Conservation (phyloP, 2,797 vertebrate genomes). For the Poecilia picta region DNA sequence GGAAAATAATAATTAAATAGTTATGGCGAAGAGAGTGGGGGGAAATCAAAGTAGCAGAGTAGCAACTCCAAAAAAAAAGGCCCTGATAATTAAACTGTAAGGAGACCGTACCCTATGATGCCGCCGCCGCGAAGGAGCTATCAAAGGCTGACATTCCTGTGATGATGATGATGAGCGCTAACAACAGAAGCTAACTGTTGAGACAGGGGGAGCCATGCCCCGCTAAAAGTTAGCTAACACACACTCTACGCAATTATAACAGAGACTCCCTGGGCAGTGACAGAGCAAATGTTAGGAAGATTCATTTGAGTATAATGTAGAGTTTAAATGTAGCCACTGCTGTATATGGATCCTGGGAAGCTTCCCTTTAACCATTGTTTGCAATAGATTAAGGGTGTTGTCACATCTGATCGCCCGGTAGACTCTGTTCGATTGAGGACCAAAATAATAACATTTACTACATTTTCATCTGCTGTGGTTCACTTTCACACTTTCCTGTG, state of each 20-base stretch:
- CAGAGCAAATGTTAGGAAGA: slow-evolving; percentile 4
- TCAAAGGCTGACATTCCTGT: slow-evolving; percentile 61
- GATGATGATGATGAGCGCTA: slow-evolving; percentile 61
- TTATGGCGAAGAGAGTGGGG: not conserved
- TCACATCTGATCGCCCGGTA: too few relatives aligned
- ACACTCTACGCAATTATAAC: slow-evolving; percentile 9
- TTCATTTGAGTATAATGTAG: not conserved
- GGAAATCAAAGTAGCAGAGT: slow-evolving; percentile 52
- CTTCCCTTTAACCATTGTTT: slow-evolving; percentile 52
- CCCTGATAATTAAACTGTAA: slow-evolving; percentile 67
- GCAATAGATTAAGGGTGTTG: slow-evolving; percentile 63
- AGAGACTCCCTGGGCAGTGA: not conserved
- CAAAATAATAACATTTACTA: too few relatives aligned
- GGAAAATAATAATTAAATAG: not conserved
- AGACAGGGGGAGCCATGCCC: slow-evolving; percentile 19
- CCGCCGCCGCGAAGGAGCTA: slow-evolving; percentile 37
- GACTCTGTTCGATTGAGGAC: too few relatives aligned
- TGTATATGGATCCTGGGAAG: slow-evolving; percentile 33
- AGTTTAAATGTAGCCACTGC: slow-evolving; percentile 18
- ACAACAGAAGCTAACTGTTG: slow-evolving; percentile 42
- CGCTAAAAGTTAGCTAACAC: slow-evolving; percentile 3
- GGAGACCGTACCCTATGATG: slow-evolving; percentile 24
- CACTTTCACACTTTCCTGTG: too few relatives aligned
- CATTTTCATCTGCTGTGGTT: too few relatives aligned
- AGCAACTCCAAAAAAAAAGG: slow-evolving; percentile 69